phyloP scores from a whole-genome alignment of 2,113 vertebrate genomes.

The Crocuta crocuta region DNA sequence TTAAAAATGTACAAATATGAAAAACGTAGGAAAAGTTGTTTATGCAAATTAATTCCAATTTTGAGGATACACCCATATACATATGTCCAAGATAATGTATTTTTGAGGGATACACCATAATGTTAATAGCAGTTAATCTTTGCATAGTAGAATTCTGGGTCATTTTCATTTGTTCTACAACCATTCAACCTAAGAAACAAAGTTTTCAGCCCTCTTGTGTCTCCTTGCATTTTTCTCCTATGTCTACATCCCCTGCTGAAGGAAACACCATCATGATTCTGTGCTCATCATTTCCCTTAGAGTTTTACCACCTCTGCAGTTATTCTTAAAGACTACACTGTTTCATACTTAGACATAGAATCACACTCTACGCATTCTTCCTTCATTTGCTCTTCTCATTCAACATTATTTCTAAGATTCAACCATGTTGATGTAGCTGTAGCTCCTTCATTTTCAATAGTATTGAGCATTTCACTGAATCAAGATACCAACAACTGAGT shows the following conservation, averaged over 20 bases:
- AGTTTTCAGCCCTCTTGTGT: background rate
- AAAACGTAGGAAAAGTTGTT: background rate
- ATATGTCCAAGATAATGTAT: background rate
- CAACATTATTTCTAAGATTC: background rate
- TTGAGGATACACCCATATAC: background rate
- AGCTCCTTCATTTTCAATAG: background rate
- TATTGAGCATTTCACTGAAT: background rate
- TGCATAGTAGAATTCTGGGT: background rate
- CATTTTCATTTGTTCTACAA: conserved; percentile 17
- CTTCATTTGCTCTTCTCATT: background rate
- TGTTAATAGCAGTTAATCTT: background rate
- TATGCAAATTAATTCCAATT: conserved; percentile 37
- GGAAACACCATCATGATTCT: background rate
- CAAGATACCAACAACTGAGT: background rate
- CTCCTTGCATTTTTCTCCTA: background rate
- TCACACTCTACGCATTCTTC: background rate
- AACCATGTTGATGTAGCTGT: background rate
- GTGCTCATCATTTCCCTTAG: background rate
- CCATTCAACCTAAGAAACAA: background rate
- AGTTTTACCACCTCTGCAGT: background rate
- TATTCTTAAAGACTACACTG: background rate
- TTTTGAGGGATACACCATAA: background rate
- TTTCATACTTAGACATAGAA: background rate
- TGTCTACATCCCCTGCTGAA: background rate
- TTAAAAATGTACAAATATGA: background rate